A percentile compares a stretch with the other conserved stretches of the same genome.
These are phyloP conservation scores for Calephelis perditalis DNA, from an alignment of 2,888 invertebrate genomes.

Conservation along the genomic window DNA sequence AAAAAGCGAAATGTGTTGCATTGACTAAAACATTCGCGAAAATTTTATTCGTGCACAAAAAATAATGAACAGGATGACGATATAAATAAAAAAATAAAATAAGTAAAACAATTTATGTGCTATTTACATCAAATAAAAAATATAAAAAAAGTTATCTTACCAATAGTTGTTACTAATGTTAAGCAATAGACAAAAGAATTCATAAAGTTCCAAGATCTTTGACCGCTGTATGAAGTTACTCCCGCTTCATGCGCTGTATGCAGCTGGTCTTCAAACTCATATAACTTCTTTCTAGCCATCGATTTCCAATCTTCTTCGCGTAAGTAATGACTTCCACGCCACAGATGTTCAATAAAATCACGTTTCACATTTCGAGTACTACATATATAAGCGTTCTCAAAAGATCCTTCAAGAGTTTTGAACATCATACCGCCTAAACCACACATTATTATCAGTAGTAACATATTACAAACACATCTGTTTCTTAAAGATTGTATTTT, in stretches of 20 bases:
- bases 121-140: slow-evolving; percentile 14
- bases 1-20: no score
- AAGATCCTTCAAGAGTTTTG: slow-evolving; percentile 89
- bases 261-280: slow-evolving; percentile 91
- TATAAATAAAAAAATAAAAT: not conserved
- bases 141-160: slow-evolving; percentile 72
- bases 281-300: slow-evolving; percentile 86
- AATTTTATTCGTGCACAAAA: not conserved
- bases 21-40: not conserved
- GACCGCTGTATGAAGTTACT: slow-evolving; percentile 89
- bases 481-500: slow-evolving; percentile 78
- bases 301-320: slow-evolving; percentile 95
- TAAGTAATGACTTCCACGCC: slow-evolving; percentile 89
- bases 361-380: slow-evolving; percentile 91
- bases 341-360: slow-evolving; percentile 90
- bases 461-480: slow-evolving; percentile 81
- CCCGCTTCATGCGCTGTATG: slow-evolving; percentile 91
- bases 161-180: slow-evolving; percentile 93
- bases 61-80: not conserved
- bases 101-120: slow-evolving; percentile 2
- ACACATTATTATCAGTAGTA: slow-evolving; percentile 84
- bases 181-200: slow-evolving; percentile 92
- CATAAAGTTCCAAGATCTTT: slow-evolving; percentile 91
- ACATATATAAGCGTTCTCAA: slow-evolving; percentile 92
- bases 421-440: slow-evolving; percentile 90